Conservation (phyloP, 1,140 invertebrate species). For the Lepidotrigona ventralis region DNA sequence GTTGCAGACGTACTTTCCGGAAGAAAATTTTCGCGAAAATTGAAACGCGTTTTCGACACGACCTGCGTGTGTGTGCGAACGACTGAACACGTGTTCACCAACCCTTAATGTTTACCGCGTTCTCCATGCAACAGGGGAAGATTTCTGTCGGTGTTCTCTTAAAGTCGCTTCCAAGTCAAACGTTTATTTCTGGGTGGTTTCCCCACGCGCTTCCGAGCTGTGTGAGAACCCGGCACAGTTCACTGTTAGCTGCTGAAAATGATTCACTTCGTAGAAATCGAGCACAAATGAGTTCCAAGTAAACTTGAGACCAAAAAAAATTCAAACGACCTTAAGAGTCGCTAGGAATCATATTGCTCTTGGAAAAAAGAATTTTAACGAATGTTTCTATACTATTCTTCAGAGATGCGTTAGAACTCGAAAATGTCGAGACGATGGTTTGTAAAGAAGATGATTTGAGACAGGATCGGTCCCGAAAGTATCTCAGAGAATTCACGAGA, state of each 20-base stretch:
- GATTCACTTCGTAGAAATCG: conserved; percentile 25
- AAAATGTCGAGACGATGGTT: too few relatives aligned
- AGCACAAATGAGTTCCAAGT: conserved; percentile 3
- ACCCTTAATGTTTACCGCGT: conserved; percentile 42
- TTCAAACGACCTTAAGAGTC: neutral
- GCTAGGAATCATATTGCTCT: neutral
- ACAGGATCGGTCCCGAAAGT: too few relatives aligned
- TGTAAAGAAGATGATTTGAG: too few relatives aligned
- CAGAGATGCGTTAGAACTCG: too few relatives aligned
- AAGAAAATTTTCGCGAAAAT: conserved; percentile 14
- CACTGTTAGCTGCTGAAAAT: neutral
- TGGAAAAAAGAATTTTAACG: neutral
- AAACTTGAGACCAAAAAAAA: neutral
- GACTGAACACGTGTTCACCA: conserved; percentile 51
- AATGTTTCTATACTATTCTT: neutral
- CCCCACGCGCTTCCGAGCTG: conserved; percentile 9
- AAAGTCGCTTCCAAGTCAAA: neutral
- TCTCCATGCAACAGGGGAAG: conserved; percentile 16
- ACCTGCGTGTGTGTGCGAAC: neutral
- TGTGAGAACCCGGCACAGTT: conserved; percentile 14
- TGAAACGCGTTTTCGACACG: neutral
- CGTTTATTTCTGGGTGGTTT: conserved; percentile 52
- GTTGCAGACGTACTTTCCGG: neutral
- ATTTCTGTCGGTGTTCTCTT: conserved; percentile 29
- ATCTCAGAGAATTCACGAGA: too few relatives aligned